A percentile compares a stretch with the other conserved stretches of the same genome.
These are phyloP conservation scores for Drosophila truncata DNA, from an alignment of 1,140 invertebrate genomes.

Conservation along the genomic window DNA sequence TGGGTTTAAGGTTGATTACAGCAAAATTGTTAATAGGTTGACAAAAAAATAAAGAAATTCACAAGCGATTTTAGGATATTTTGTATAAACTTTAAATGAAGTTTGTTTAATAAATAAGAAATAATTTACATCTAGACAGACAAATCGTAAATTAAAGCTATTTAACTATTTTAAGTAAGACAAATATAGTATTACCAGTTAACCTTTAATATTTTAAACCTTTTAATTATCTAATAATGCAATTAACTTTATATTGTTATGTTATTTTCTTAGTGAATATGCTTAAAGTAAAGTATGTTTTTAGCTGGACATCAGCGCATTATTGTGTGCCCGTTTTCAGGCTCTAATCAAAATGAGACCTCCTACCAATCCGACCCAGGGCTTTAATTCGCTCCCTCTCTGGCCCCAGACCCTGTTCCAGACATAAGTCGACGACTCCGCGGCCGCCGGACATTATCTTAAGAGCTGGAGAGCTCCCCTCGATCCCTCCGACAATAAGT, in stretches of 20 bases:
- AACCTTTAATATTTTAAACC: not conserved
- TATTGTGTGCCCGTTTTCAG: not conserved
- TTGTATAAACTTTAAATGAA: not conserved
- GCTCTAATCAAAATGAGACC: constrained; percentile 1
- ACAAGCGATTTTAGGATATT: not conserved
- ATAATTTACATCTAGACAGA: not conserved
- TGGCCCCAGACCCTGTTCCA: constrained; percentile 20
- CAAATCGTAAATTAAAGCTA: no score
- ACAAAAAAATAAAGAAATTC: not conserved
- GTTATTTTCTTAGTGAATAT: constrained; percentile 4
- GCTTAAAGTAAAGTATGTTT: not conserved
- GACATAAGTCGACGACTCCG: constrained; percentile 42
- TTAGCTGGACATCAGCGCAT: constrained; percentile 13
- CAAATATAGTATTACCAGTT: no score
- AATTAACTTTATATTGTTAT: no score
- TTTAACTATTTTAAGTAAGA: no score
- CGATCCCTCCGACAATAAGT: constrained; percentile 70
- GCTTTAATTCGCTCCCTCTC: constrained; percentile 67
- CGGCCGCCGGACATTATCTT: constrained; percentile 65
- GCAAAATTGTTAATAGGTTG: not conserved
- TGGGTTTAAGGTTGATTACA: not conserved
- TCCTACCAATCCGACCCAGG: constrained; percentile 17
- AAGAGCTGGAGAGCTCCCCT: constrained; percentile 42
- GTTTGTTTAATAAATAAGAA: not conserved
- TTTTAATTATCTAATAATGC: not conserved